Evolutionary conservation across 2,797 vertebrate species (phyloP), one percentile per base, ranked within the genome.

Genomic region (Pangasius krempfi): DNA sequence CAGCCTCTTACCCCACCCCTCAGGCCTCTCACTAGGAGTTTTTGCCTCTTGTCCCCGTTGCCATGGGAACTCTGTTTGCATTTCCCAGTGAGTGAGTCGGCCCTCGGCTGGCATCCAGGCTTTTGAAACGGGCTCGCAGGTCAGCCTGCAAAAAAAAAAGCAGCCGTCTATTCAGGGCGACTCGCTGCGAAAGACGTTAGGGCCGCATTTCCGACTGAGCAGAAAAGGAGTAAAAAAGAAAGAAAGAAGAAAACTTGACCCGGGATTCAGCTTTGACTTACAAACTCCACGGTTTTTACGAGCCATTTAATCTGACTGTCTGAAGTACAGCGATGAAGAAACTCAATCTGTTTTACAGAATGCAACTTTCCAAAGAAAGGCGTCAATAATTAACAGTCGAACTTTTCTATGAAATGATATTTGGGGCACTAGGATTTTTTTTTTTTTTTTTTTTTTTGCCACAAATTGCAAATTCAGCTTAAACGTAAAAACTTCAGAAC

Each of bases 41-140:
- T 95, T 96, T 94, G 91, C 93, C 91, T 92, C 92, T 76, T 93
- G 85, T 89, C 92, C 91, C 78, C 27, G 94, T 97, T 93, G 88
- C 95, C 94, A 97, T 96, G 93, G 96, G 92, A 94, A 96, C 95
- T 93, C 92, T 96, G 95, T 96, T 96, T 96, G 96, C 95, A 95
- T 96, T 96, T 96, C 96, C 96, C 96, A 97, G 94, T 93, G 93
- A 93, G 92, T 88, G 91, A 93, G 94, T 95, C 91, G 94, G 92
- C 93, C 92, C 95, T 95, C 93, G 94, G 93, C 93, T 93, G 94
- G 94, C 96, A 95, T 95, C 94, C 94, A 95, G 94, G 94, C 94
- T 87, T 93, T 94, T 66, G 93, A 86, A 94, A 93, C 93, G 93
- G 94, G 88, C 81, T 85, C 91, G 83, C 90, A 82, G 92, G 78